phyloP scores from a whole-genome alignment of 2,113 vertebrate genomes.

The Heliornis fulica region DNA sequence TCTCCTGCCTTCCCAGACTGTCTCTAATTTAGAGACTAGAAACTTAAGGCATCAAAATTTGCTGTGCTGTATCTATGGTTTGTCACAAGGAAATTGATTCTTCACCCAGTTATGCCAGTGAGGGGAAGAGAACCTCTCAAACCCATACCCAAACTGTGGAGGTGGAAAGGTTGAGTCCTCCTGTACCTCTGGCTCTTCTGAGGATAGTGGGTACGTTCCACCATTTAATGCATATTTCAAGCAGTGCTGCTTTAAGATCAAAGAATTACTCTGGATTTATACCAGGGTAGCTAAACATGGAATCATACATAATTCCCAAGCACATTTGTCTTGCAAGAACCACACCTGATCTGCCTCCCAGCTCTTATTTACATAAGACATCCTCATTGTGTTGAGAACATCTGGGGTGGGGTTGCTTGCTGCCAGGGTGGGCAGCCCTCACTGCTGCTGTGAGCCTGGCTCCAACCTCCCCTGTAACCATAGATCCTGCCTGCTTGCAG shows the following conservation, averaged over 20 bases:
- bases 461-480: not conserved
- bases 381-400: conserved; percentile 16
- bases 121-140: not conserved
- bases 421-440: conserved; percentile 18
- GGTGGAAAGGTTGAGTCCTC: not conserved
- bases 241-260: conserved; percentile 34
- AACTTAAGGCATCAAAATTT: conserved; percentile 8
- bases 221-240: conserved; percentile 7
- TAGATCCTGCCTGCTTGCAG: not conserved
- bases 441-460: not conserved
- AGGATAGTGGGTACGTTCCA: not conserved
- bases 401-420: conserved; percentile 29
- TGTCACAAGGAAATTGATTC: not conserved
- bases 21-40: not conserved
- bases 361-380: conserved; percentile 43
- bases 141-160: not conserved
- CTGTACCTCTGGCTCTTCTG: not conserved
- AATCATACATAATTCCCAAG: conserved; percentile 58
- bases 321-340: conserved; percentile 56
- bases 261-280: conserved; percentile 36
- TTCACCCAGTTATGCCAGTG: not conserved
- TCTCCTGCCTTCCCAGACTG: not conserved
- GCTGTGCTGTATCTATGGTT: not conserved
- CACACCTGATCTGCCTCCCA: conserved; percentile 63
- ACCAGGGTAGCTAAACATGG: conserved; percentile 45